Percentiles rank a stretch among this genome's conserved stretches.
phyloP scores from a whole-genome alignment of 1,140 invertebrate genomes.

The Drosophila sulfurigaster region DNA sequence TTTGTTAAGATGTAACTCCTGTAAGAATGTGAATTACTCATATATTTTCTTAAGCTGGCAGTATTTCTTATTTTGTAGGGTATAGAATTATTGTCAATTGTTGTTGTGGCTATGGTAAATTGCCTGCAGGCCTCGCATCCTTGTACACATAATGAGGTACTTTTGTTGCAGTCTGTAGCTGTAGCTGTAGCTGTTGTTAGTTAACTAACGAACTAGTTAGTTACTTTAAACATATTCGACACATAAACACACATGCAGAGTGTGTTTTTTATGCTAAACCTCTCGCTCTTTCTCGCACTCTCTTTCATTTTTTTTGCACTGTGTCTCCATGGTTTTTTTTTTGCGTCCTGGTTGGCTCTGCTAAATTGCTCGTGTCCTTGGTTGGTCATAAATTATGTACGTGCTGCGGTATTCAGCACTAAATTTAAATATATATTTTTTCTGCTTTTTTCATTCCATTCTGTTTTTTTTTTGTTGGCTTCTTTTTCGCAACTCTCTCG shows the following conservation, averaged over 20 bases:
- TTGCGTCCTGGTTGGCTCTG: slow-evolving; percentile 60
- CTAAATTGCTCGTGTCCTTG: slow-evolving; percentile 83
- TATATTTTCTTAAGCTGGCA: not conserved
- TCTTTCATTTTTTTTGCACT: slow-evolving; percentile 3
- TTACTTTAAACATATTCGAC: slow-evolving; percentile 45
- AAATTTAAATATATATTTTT: slow-evolving; percentile 78
- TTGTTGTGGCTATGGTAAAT: not conserved
- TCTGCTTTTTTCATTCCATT: slow-evolving; percentile 36
- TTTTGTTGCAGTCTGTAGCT: slow-evolving; percentile 17
- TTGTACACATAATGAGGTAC: slow-evolving; percentile 48
- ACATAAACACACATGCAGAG: slow-evolving; percentile 25
- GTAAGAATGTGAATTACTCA: not conserved
- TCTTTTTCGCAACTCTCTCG: not conserved
- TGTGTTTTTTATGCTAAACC: slow-evolving; percentile 53
- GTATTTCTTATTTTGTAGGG: not conserved
- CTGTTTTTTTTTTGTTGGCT: not conserved
- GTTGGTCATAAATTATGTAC: slow-evolving; percentile 83
- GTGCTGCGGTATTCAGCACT: slow-evolving; percentile 83
- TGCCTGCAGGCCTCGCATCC: slow-evolving; percentile 15
- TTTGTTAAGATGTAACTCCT: too few species aligned
- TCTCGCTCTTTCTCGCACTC: slow-evolving; percentile 33
- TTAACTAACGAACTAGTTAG: slow-evolving; percentile 70
- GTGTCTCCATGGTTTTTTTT: slow-evolving; percentile 46
- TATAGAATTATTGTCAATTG: slow-evolving; percentile 4
- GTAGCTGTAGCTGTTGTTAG: slow-evolving; percentile 37